Conservation (phyloP, 2,888 invertebrate species). For the Andrena bicolor region DNA sequence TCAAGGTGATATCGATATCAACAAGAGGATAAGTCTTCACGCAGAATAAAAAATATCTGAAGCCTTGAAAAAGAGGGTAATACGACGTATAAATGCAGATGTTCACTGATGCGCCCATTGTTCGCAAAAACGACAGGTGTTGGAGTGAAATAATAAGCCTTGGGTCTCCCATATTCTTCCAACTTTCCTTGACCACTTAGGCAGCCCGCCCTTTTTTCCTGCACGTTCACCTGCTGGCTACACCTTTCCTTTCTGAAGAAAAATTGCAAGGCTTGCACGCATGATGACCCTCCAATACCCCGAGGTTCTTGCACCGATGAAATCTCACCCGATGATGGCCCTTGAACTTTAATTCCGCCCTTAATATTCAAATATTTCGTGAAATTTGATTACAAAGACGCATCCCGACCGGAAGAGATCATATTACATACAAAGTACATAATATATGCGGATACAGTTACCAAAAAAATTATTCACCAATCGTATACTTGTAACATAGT, state of each 20-base stretch:
- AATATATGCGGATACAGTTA: too few species aligned
- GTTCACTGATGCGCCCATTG: conserved; percentile 14
- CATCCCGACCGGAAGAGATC: not conserved
- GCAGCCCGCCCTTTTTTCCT: conserved; percentile 23
- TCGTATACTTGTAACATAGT: too few species aligned
- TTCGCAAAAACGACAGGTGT: conserved; percentile 43
- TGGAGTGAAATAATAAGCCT: not conserved
- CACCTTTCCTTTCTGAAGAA: conserved; percentile 28
- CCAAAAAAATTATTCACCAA: too few species aligned
- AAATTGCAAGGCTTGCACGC: conserved; percentile 21
- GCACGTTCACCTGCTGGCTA: conserved; percentile 32
- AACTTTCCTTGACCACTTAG: conserved; percentile 35
- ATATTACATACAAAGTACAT: not conserved
- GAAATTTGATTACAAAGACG: conserved; percentile 11
- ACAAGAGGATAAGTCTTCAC: too few species aligned
- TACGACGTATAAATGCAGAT: conserved; percentile 1
- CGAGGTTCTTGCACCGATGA: conserved; percentile 2
- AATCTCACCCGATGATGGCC: conserved; percentile 18
- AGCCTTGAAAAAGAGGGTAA: not conserved
- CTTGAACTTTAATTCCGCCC: not conserved
- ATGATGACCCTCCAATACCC: not conserved
- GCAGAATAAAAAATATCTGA: not conserved
- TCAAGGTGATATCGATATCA: too few species aligned
- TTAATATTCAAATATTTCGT: conserved; percentile 20
- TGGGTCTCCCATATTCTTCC: not conserved